Base-by-base conservation (phyloP, 2,113 vertebrate species). In the Dicaeum eximium region DNA sequence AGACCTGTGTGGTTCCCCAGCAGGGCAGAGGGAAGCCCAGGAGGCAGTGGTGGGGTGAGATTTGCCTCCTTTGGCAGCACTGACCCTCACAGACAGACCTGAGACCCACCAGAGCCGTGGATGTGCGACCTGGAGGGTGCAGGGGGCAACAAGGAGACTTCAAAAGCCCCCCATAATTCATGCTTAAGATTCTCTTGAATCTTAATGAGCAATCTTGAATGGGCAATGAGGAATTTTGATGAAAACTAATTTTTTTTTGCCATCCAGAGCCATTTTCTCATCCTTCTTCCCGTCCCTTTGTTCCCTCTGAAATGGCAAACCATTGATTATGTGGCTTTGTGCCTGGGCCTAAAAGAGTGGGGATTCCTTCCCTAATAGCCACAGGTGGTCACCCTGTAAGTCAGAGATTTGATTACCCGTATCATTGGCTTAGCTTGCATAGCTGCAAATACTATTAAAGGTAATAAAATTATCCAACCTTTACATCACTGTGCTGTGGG, bases 401-500 rank as follows among this genome's bases (percentile, higher is more conserved):
- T 78, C 79, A 83, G 69, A 87, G 57, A 96, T 97, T 96, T 96
- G 96, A 97, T 97, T 96, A 95, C 89, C 93, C 91, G 92, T 93
- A 64, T 95, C 95, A 94, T 82, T 97, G 94, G 78, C 95, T 96
- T 96, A 97, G 93, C 93, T 94, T 96, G 85, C 93, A 93, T 94
- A 97, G 92, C 94, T 95, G 84, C 80, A 96, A 96, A 92, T 96
- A 90, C 93, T 96, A 92, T 96, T 97, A 97, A 93, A 86, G 81
- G 87, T 84, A 96, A 96, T 97, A 96, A 97, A 96, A 92, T 96
- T 96, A 97, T 70, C 86, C 96, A 97, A 91, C 86, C 94, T 93
- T 96, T 94, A 91, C 94, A 83, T 92, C 75, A 67, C 54, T 94
- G 67, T 79, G 87, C 92, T 95, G 57, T 93, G 87, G 92, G 96